phyloP scores from a whole-genome alignment of 2,888 invertebrate genomes.

The Euphydryas editha region DNA sequence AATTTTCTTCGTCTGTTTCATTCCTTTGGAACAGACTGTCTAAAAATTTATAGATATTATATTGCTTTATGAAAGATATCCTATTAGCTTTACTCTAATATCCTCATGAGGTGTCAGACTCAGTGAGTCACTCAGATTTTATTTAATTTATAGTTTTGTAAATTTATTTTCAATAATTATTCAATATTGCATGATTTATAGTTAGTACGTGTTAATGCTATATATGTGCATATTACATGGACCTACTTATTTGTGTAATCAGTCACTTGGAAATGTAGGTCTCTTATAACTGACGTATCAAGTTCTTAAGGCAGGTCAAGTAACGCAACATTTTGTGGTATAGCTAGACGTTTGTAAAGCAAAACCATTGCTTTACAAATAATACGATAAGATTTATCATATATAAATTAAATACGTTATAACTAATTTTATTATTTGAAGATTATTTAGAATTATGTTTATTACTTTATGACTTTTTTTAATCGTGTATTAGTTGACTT shows the following conservation, averaged over 20 bases:
- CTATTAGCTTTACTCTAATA: too few relatives aligned
- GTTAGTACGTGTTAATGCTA: constrained; percentile 13
- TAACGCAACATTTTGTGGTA: constrained; percentile 29
- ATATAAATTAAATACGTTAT: not conserved
- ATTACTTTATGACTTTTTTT: too few relatives aligned
- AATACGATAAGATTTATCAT: not conserved
- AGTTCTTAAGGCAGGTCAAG: constrained; percentile 34
- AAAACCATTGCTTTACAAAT: not conserved
- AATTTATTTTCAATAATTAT: not conserved
- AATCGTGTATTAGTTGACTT: not conserved
- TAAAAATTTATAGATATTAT: too few relatives aligned
- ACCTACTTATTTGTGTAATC: constrained; percentile 32
- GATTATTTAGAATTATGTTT: too few relatives aligned
- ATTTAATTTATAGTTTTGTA: too few relatives aligned
- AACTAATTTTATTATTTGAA: too few relatives aligned
- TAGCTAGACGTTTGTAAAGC: not conserved
- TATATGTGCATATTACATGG: constrained; percentile 26
- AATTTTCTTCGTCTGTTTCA: too few relatives aligned
- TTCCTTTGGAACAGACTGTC: too few relatives aligned
- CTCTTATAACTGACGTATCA: constrained; percentile 30
- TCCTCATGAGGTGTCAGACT: too few relatives aligned
- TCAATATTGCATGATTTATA: constrained; percentile 3
- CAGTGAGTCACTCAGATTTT: too few relatives aligned
- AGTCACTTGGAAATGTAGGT: constrained; percentile 35
- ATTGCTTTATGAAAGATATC: too few relatives aligned